Conservation (phyloP, 1,140 invertebrate species). For the Trichonephila inaurata region DNA sequence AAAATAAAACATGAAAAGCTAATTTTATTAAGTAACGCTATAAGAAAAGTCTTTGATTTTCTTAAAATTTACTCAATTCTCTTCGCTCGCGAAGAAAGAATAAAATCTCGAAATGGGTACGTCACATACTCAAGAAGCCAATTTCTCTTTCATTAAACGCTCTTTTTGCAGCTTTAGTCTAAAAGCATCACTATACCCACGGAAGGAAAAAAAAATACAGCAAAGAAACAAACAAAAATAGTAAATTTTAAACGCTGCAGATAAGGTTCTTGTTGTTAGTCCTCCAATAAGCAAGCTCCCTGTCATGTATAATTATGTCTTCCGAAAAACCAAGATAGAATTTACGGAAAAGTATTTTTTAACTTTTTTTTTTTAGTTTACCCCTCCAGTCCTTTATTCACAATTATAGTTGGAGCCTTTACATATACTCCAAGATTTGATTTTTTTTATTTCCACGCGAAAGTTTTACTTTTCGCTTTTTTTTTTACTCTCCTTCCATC, state of each 20-base stretch:
- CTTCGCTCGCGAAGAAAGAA: constrained; percentile 11
- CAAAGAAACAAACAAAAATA: constrained; percentile 18
- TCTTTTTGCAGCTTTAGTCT: constrained; percentile 59
- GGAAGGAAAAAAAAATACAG: constrained; percentile 6
- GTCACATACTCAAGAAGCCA: constrained; percentile 39
- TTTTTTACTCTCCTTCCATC: constrained; percentile 2
- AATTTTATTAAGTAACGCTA: background rate
- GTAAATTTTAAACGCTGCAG: constrained; percentile 63
- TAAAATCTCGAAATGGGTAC: background rate
- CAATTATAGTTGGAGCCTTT: constrained; percentile 65
- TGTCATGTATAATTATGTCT: constrained; percentile 76
- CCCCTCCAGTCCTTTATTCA: constrained; percentile 60
- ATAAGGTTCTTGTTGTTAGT: constrained; percentile 46
- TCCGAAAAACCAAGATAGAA: constrained; percentile 33
- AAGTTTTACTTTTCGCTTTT: constrained; percentile 22
- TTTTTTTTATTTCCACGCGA: constrained; percentile 24
- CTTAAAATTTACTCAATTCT: constrained; percentile 28
- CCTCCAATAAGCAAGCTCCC: constrained; percentile 40
- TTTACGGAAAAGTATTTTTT: constrained; percentile 67
- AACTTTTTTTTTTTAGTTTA: constrained; percentile 27
- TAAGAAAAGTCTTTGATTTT: constrained; percentile 12
- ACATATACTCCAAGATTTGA: constrained; percentile 36
- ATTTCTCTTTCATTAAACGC: constrained; percentile 70
- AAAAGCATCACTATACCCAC: constrained; percentile 58
- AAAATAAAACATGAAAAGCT: constrained; percentile 28